Base-by-base conservation (phyloP, 35 echinoderm and acorn worm species). In the Eucidaris tribuloides region DNA sequence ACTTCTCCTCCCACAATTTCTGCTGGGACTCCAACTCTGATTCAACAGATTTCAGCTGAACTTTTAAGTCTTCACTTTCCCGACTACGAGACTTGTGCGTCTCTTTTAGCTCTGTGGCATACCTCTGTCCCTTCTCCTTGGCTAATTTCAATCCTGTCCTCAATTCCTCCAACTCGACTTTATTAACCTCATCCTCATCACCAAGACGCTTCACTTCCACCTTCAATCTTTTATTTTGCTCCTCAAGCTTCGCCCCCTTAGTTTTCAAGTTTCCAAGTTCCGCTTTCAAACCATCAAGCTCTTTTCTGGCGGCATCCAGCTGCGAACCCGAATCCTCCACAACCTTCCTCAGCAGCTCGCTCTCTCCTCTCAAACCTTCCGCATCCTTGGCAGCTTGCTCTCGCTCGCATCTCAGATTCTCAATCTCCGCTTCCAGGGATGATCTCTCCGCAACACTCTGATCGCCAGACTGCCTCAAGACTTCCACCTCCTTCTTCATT, bases 1-100 rank as follows among this genome's bases (percentile, higher is more conserved):
- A 92, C 34, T 92, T 92, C 58, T 92, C 89, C 41, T 92, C 89
- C 89, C 89, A 92, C 1, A 92, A 59, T 54, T 92, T 92, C 39
- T 81, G 78, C 36, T 83, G 59, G 59, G 66, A 65, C 40, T 92
- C 89, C 1, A 92, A 58, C 66, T 92, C 89, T 0, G 58, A 41
- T 58, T 92, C 83, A 0, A 86, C 56, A 15, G 25, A 66, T 42
- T 70, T 66, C 4, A 86, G 18, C 22, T 63, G 54, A 17, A 33
- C 62, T 41, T 83, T 83, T 39, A 65, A 25, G 0, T 60, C 35
- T 24, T 83, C 37, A 4, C 43, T 41, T 46, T 83, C 80, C 45
- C 65, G 41, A 14, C 60, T 60, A 37, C 58, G 25, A 17, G 58
- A 44, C 20, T 29, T 38, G 0, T 28, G n/a, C 14, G 46, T 25